Percentiles rank a stretch among this genome's conserved stretches.
These are phyloP conservation scores for Mus spretus DNA, from an alignment of 2,797 vertebrate species.

Conservation along the genomic window DNA sequence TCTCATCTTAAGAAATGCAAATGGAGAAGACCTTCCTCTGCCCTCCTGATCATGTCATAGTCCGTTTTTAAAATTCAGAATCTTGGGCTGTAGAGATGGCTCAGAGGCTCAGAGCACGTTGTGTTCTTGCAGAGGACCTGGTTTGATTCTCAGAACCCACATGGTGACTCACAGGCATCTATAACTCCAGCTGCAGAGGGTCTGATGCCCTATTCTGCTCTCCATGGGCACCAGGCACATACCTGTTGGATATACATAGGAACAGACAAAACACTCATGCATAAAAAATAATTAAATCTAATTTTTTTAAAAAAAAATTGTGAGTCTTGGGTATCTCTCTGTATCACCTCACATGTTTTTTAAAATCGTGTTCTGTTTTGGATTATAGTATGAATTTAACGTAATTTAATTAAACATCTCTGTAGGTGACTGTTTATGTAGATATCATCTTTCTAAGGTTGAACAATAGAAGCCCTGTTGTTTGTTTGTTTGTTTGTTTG, in stretches of 20 bases:
- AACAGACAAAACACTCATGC: neutral
- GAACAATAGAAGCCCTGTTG: neutral
- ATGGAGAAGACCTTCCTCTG: neutral
- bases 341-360: neutral
- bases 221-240: neutral
- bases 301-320: neutral
- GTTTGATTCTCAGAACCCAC: neutral
- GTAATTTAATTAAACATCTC: neutral
- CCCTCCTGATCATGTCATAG: neutral
- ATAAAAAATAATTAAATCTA: neutral
- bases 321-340: neutral
- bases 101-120: neutral
- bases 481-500: neutral
- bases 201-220: neutral
- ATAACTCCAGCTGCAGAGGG: neutral
- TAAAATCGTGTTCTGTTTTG: neutral
- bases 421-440: neutral
- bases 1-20: conserved; percentile 45
- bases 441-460: neutral
- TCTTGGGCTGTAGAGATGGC: neutral
- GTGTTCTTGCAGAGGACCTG: neutral
- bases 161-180: neutral
- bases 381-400: neutral
- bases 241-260: neutral
- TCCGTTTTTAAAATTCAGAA: neutral